Evolutionary conservation across 2,888 invertebrate genomes (phyloP).

Genomic region (Xestia sexstrigata): DNA sequence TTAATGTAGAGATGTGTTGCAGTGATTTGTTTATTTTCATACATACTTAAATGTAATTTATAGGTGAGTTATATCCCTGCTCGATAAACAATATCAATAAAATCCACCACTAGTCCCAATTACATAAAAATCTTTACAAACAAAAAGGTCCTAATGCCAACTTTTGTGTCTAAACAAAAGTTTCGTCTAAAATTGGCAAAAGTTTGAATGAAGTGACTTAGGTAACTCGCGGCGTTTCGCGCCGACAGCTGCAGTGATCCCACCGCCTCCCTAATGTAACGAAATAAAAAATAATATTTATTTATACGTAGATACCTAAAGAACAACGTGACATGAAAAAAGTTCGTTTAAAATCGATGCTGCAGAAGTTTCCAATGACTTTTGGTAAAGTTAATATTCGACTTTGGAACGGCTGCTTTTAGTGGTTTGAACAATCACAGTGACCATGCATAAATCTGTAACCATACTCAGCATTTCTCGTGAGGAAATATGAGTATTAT

Average conservation of each 20-base stretch:
- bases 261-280: slow-evolving; percentile 85
- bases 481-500: slow-evolving; percentile 24
- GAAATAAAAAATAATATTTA: slow-evolving; percentile 86
- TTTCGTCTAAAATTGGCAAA: slow-evolving; percentile 86
- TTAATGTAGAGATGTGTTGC: too few species aligned
- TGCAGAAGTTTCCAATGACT: slow-evolving; percentile 66
- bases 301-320: slow-evolving; percentile 77
- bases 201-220: slow-evolving; percentile 89
- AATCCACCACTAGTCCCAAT: slow-evolving; percentile 78
- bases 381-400: slow-evolving; percentile 66
- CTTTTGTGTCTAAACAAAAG: slow-evolving; percentile 84
- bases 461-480: slow-evolving; percentile 26
- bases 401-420: slow-evolving; percentile 61
- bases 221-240: slow-evolving; percentile 83
- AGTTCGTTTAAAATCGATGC: slow-evolving; percentile 68
- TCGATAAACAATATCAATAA: slow-evolving; percentile 48
- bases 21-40: not conserved
- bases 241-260: slow-evolving; percentile 88
- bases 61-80: not conserved
- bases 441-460: slow-evolving; percentile 56
- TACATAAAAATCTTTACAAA: slow-evolving; percentile 78
- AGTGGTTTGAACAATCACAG: slow-evolving; percentile 58
- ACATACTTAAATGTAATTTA: not conserved
- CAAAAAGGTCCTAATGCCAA: slow-evolving; percentile 82
- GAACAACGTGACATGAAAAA: slow-evolving; percentile 75